Evolutionary conservation across 2,888 invertebrate species (phyloP), one percentile per base, ranked within the genome.

Genomic region (Lottia gigantea): DNA sequence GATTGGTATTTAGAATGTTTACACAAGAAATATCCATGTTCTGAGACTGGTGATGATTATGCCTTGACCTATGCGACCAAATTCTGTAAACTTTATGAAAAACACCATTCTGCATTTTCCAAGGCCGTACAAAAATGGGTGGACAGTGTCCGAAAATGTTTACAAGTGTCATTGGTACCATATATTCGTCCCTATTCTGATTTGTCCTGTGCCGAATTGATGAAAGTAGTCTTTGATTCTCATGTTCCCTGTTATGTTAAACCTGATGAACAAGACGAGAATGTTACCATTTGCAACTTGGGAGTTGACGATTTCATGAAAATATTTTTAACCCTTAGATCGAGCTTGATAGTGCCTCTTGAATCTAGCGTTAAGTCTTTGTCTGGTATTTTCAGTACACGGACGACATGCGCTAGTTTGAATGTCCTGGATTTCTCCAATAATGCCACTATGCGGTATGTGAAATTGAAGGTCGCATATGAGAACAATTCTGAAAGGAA

Each of bases 81-180:
- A 40, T 76, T 76, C 49, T 76, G 76, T 55, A 68, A 61, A 2
- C 46, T 76, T 25, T 73, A 75, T 63, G 23, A 19, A 15, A 14
- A 69, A 40, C 47, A 72, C 8, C 65, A 69, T 26, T 15, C 45
- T 12, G 31, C 47, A 8, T 76, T 75, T 46, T 45, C 67, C 15
- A 6, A 14, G 12, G 46, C 3, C 2, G 75, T 74, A 16, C 62
- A 68, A 16, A 4, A 23, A 19, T 76, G 76, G 76, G 49, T 76
- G n/a, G 66, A 74, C 64, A 68, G 66, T 45, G 75, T 75, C 0
- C 64, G 71, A 1, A 74, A 67, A 63, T 76, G 76, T 67, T 62
- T 76, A 3, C 73, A 76, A 68, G 72, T 73, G 12, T 40, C 68
- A 11, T 66, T 76, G 11, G 74, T 74, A 11, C 74, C 74, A 31